Evolutionary conservation across 2,888 invertebrate species (phyloP).

Genomic region (Drosophila borborema): DNA sequence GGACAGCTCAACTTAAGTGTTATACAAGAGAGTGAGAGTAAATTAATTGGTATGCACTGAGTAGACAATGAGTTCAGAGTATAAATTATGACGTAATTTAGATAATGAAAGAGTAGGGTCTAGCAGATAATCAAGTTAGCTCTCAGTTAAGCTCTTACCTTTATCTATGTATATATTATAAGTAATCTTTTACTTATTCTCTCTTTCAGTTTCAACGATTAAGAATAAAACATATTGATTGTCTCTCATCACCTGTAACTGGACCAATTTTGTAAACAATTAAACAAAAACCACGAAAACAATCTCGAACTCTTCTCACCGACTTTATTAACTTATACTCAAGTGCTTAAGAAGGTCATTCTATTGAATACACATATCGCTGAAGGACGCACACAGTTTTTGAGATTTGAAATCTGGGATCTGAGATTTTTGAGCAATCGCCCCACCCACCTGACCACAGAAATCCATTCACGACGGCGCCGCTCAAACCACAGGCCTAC

Average conservation of each 20-base stretch:
- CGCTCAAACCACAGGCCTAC: constrained; percentile 70
- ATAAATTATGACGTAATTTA: too few relatives aligned
- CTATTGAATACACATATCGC: constrained; percentile 53
- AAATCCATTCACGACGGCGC: constrained; percentile 67
- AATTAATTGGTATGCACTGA: too few relatives aligned
- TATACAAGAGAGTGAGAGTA: too few relatives aligned
- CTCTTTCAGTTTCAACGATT: constrained; percentile 33
- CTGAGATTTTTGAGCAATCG: background rate
- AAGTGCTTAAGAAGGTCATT: constrained; percentile 38
- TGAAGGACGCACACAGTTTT: background rate
- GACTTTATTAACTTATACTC: constrained; percentile 53
- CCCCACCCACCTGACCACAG: constrained; percentile 13
- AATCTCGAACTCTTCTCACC: constrained; percentile 67
- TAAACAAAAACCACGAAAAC: constrained; percentile 20
- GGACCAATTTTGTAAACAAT: constrained; percentile 64
- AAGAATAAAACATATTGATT: constrained; percentile 47
- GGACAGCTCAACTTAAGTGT: too few relatives aligned
- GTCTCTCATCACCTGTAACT: constrained; percentile 49
- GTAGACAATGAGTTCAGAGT: too few relatives aligned
- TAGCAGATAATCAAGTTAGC: too few relatives aligned
- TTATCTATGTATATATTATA: too few relatives aligned
- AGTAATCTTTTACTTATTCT: background rate
- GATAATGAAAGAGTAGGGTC: too few relatives aligned
- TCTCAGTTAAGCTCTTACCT: too few relatives aligned
- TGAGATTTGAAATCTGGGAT: constrained; percentile 5